Evolutionary conservation across 1,140 invertebrate genomes (phyloP), one percentile per base, ranked within the genome.

Genomic region (Hermetia illucens): DNA sequence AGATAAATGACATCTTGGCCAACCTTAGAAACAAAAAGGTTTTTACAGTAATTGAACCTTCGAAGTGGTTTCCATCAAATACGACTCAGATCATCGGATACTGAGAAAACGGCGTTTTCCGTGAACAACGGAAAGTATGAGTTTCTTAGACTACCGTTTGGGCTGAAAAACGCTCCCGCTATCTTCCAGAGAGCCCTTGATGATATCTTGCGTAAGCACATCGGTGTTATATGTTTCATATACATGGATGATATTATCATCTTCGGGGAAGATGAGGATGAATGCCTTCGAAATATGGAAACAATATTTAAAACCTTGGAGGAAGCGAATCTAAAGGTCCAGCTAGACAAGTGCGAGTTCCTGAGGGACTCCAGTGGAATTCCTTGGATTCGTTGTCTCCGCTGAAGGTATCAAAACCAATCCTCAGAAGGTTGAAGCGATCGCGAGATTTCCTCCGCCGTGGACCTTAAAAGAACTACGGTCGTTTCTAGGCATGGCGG

Each of bases 121-220:
- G 61, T 51, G 2, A 40, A 46, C 16, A 38, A 45, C 12, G 59
- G 57, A 12, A 54, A 58, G 36, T 64, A 53, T 40, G 45, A 63
- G 41, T 64, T 48, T 39, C 29, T 36, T 5, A 35, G 49, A 21
- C 52, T 63, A 47, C 48, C 49, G 9, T 62, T 62, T 38, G 59
- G 53, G 13, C 24, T 63, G 10, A 55, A 55, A 45, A 57, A 55
- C 36, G 51, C 53, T 15, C 53, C 51, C 2, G 42, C 49, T 1
- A 60, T 53, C n/a, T 65, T 67, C 45, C 55, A 65, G 50, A 32
- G 57, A 29, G 38, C 52, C 15, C 63, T 66, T 53, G 48, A 68
- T 39, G 40, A 40, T 4, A 46, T 58, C 2, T 44, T 66, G 6
- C 35, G 37, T 12, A 44, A 5, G 5, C 13, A 6, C 5, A 6